A percentile compares a stretch with the other conserved stretches of the same genome.
phyloP scores from a whole-genome alignment of 2,113 vertebrate genomes.

The Passer domesticus region DNA sequence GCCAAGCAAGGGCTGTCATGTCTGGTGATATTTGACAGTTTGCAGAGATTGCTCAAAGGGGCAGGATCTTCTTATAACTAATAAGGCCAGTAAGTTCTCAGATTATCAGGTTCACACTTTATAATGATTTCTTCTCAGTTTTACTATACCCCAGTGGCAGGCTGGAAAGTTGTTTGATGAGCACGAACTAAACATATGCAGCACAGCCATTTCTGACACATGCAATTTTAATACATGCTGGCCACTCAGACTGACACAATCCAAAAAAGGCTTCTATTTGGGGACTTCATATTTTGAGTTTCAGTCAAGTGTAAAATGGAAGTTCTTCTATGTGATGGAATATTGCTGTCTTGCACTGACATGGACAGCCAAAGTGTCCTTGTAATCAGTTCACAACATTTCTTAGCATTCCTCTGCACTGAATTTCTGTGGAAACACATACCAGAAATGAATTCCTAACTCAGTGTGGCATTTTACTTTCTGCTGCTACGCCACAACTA shows the following conservation, averaged over 20 bases:
- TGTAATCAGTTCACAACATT: neutral
- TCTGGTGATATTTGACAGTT: conserved; percentile 53
- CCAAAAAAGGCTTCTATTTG: conserved; percentile 35
- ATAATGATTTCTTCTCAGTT: conserved; percentile 44
- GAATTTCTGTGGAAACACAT: neutral
- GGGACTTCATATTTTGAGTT: conserved; percentile 35
- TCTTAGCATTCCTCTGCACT: neutral
- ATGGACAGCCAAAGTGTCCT: neutral
- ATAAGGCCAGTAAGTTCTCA: conserved; percentile 16
- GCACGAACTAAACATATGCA: conserved; percentile 23
- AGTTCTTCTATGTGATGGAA: neutral
- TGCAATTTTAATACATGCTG: conserved; percentile 25
- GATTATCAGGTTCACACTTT: conserved; percentile 52
- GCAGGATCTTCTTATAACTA: conserved; percentile 12
- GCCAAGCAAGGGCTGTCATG: conserved; percentile 45
- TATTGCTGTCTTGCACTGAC: neutral
- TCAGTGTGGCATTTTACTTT: neutral
- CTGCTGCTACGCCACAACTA: neutral
- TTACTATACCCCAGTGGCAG: conserved; percentile 1
- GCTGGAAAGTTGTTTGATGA: conserved; percentile 1
- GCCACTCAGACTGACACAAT: conserved; percentile 28
- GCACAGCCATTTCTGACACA: conserved; percentile 9
- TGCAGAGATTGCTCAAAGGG: conserved; percentile 53
- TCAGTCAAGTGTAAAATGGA: conserved; percentile 53
- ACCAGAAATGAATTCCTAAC: neutral